Evolutionary conservation across 1,140 invertebrate species (phyloP), one percentile per base, ranked within the genome.

Genomic region (Helicorthomorpha holstii): DNA sequence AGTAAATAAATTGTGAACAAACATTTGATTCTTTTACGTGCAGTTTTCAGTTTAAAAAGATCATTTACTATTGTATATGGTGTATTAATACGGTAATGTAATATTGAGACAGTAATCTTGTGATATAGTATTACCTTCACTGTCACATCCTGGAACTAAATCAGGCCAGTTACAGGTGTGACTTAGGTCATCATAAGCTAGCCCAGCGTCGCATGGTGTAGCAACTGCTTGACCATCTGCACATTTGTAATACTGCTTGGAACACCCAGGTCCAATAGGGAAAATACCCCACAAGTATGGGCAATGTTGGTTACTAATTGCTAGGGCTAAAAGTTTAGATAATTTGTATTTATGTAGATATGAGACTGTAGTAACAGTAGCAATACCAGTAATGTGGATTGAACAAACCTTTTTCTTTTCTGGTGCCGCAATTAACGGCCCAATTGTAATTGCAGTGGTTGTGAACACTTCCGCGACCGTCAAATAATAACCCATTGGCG

Each of bases 121-220:
- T n/a, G n/a, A n/a, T n/a, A n/a, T n/a, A n/a, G n/a, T n/a, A 46
- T 63, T 63, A 84, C 83, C 79, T 75, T 90, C 86, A 48, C 86
- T 84, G 63, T 88, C 85, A 69, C 88, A 93, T 10, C 61, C 60
- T 43, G 86, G 83, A 41, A 85, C 67, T 47, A 87, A 76, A 73
- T 94, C 89, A 10, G 89, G 87, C 88, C 88, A 94, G 63, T 92
- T 89, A 74, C 89, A 94, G 23, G 78, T 77, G 60, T 93, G 88
- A 45, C 75, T 86, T 55, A 82, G 81, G 23, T 84, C 80, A 61
- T 93, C 86, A 64, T 92, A 94, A 23, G 80, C 87, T 42, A 92
- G 70, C 2, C 89, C 89, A 0, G 85, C 75, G 44, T 86, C 84
- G 66, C 89, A 93, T 12, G 81, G 76, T 56, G 80, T 76, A 45